Evolutionary conservation across 2,888 invertebrate genomes (phyloP).

Genomic region (Baccha elongata): DNA sequence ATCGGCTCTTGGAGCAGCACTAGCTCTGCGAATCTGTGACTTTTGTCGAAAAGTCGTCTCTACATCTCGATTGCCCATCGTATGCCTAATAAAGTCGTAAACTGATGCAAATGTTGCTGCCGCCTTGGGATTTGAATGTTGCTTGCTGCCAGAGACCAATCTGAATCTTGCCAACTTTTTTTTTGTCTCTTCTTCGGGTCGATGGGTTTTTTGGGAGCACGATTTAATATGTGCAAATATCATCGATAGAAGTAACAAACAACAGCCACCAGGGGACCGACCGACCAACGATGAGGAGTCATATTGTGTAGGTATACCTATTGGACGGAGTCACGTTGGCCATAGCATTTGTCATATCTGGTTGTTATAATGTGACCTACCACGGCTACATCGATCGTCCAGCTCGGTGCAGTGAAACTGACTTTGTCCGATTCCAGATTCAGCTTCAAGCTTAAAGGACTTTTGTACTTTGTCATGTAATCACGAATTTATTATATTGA

Average conservation of each 20-base stretch:
- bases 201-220: slow-evolving; percentile 70
- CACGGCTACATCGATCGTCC: slow-evolving; percentile 40
- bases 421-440: slow-evolving; percentile 27
- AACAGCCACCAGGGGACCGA: slow-evolving; percentile 62
- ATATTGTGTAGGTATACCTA: slow-evolving; percentile 47
- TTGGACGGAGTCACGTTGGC: slow-evolving; percentile 67
- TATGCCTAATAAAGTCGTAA: slow-evolving; percentile 73
- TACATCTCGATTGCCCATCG: slow-evolving; percentile 69
- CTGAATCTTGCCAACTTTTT: slow-evolving; percentile 43
- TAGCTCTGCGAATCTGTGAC: slow-evolving; percentile 52
- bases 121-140: slow-evolving; percentile 71
- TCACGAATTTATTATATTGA: slow-evolving; percentile 82
- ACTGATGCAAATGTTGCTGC: slow-evolving; percentile 71
- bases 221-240: slow-evolving; percentile 74
- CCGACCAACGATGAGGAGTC: slow-evolving; percentile 27
- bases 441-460: slow-evolving; percentile 61
- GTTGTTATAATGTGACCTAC: slow-evolving; percentile 71
- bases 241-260: slow-evolving; percentile 69
- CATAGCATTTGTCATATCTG: slow-evolving; percentile 70
- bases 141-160: slow-evolving; percentile 57
- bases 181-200: slow-evolving; percentile 50
- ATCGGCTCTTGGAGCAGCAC: slow-evolving; percentile 25
- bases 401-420: not conserved
- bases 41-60: slow-evolving; percentile 60
- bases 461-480: slow-evolving; percentile 79